phyloP scores from a whole-genome alignment of 2,888 invertebrate genomes.

The Platypus cylindrus region DNA sequence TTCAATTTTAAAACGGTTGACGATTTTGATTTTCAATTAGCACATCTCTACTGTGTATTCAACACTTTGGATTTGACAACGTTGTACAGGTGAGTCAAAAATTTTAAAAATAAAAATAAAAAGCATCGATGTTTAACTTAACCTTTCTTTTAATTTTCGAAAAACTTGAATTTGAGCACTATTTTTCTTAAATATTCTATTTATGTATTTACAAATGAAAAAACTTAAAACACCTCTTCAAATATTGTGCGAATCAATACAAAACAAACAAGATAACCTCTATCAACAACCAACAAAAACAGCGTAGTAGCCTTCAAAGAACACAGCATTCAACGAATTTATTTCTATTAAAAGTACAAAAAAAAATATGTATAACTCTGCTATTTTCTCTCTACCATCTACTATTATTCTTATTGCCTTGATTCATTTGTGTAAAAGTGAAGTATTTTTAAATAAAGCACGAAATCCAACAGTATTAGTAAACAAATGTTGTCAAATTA shows the following conservation, averaged over 20 bases:
- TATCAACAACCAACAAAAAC: conserved; percentile 1
- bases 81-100: conserved; percentile 3
- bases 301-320: no score
- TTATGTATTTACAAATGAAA: conserved; percentile 3
- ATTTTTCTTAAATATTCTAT: no score
- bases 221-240: background rate
- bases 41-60: no score
- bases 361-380: background rate
- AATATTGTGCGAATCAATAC: background rate
- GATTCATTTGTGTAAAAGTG: background rate
- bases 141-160: conserved; percentile 1
- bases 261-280: conserved; percentile 4
- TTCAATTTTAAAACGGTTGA: no score
- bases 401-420: conserved; percentile 1
- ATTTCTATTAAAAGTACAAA: no score
- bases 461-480: conserved; percentile 29
- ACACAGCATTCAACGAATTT: no score
- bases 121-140: no score
- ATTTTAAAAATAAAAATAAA: conserved; percentile 4
- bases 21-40: no score
- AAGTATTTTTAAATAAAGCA: background rate
- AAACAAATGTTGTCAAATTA: conserved; percentile 67
- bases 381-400: background rate
- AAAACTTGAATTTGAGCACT: no score
- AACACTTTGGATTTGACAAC: no score